Evolutionary conservation across 2,888 invertebrate species (phyloP).

Genomic region (Drosophila barbarae): DNA sequence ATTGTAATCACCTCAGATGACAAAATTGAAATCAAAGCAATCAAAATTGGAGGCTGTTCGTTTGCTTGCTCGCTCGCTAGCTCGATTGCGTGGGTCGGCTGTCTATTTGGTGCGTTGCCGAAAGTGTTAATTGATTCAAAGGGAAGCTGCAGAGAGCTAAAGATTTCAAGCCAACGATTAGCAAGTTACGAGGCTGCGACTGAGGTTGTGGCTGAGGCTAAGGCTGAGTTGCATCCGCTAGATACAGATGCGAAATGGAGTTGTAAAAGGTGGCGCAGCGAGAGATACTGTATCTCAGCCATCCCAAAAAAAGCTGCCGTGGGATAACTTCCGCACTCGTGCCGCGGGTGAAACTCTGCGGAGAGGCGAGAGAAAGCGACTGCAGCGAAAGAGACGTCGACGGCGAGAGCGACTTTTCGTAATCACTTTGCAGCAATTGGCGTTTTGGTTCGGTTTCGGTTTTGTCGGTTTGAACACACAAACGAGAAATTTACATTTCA

Average conservation of each 20-base stretch:
- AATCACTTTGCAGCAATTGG: constrained; percentile 71
- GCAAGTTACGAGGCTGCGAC: constrained; percentile 39
- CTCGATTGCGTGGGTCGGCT: constrained; percentile 54
- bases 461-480: constrained; percentile 34
- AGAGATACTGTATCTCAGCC: constrained; percentile 39
- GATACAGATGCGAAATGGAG: constrained; percentile 52
- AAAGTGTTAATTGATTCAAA: constrained; percentile 72
- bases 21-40: constrained; percentile 47
- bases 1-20: constrained; percentile 38
- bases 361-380: constrained; percentile 34
- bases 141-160: constrained; percentile 15
- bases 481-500: constrained; percentile 68
- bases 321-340: constrained; percentile 74
- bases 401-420: constrained; percentile 54
- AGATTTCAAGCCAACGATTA: constrained; percentile 30
- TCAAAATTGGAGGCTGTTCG: constrained; percentile 37
- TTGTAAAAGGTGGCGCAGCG: constrained; percentile 45
- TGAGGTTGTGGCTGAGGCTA: no score
- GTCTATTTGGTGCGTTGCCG: constrained; percentile 40
- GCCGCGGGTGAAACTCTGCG: constrained; percentile 68
- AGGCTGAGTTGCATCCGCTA: constrained; percentile 44
- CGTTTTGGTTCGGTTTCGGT: constrained; percentile 56
- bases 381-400: constrained; percentile 13
- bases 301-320: constrained; percentile 55
- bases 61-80: neutral